Base-by-base conservation (phyloP, 2,113 vertebrate species). In the Dipodomys stephensi region DNA sequence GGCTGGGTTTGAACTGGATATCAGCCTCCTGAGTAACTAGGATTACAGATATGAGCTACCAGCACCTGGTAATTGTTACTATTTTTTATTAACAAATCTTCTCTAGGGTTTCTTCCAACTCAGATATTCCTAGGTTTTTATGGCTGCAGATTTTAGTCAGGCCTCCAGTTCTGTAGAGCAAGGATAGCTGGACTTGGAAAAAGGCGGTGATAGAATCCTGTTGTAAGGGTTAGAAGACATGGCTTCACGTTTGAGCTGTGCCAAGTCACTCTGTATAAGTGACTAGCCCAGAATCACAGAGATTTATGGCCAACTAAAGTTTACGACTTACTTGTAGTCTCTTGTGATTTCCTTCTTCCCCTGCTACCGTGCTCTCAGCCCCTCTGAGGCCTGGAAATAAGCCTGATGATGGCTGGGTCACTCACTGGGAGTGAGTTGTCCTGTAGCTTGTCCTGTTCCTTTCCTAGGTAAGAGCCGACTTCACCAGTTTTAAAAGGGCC, bases 51-150 rank as follows among this genome's bases (percentile, higher is more conserved):
- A 39, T 39, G 39, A 39, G 39, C 39, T 39, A 39, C 39, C 39
- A 39, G 39, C 39, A 39, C 39, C 39, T 39, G 39, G 39, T 39
- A 39, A 39, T 32, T 27, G 28, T 72, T 20, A 35, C 23, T 73
- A 16, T 39, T 23, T 96, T 95, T 91, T 82, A 91, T 68, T 73
- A 83, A 62, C 78, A 92, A 77, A 44, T 87, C 78, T 81, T 84
- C 49, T 90, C 68, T 94, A 65, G 74, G 35, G 23, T 74, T 23
- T 82, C 71, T 92, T 94, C n/a, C 1, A 72, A 62, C 44, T 76
- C 78, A 88, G 79, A 60, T 57, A 68, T 62, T 77, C 57, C 89
- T 94, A 74, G 25, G n/a, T 72, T 80, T 39, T 87, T 83, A 44
- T 78, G 68, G 25, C 20, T 87, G 0, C 65, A 64, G 35, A 62